Evolutionary conservation across 2,113 vertebrate species (phyloP).

Genomic region (Mastomys natalensis): DNA sequence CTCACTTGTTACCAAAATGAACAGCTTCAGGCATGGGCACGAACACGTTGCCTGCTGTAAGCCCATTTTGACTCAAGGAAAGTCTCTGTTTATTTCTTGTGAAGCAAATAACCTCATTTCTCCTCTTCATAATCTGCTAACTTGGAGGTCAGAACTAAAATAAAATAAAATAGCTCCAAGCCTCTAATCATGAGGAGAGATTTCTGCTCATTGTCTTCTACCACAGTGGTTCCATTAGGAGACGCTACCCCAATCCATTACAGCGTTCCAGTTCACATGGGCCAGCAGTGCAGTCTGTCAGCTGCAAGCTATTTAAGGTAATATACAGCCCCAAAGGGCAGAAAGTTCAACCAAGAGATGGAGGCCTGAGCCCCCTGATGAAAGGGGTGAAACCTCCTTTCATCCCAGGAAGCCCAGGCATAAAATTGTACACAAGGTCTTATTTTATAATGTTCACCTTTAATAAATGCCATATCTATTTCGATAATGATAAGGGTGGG

Average conservation of each 20-base stretch:
- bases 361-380: slow-evolving; percentile 62
- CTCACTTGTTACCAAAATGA: slow-evolving; percentile 45
- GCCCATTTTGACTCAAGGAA: slow-evolving; percentile 59
- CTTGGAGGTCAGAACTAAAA: slow-evolving; percentile 35
- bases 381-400: slow-evolving; percentile 67
- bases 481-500: not conserved
- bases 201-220: slow-evolving; percentile 2
- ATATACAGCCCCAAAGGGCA: slow-evolving; percentile 71
- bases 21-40: slow-evolving; percentile 64
- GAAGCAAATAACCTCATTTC: slow-evolving; percentile 39
- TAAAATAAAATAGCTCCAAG: slow-evolving; percentile 51
- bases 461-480: slow-evolving; percentile 38
- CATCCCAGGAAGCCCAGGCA: slow-evolving; percentile 45
- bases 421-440: slow-evolving; percentile 42
- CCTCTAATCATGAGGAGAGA: not conserved
- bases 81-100: slow-evolving; percentile 15
- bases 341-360: slow-evolving; percentile 68
- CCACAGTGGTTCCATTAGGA: slow-evolving; percentile 21
- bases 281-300: slow-evolving; percentile 70
- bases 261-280: not conserved
- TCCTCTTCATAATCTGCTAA: slow-evolving; percentile 10
- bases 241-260: not conserved
- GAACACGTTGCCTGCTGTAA: slow-evolving; percentile 64
- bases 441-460: slow-evolving; percentile 28
- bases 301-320: slow-evolving; percentile 74